Conservation (phyloP, 2,797 vertebrate genomes). For the Columba guinea region DNA sequence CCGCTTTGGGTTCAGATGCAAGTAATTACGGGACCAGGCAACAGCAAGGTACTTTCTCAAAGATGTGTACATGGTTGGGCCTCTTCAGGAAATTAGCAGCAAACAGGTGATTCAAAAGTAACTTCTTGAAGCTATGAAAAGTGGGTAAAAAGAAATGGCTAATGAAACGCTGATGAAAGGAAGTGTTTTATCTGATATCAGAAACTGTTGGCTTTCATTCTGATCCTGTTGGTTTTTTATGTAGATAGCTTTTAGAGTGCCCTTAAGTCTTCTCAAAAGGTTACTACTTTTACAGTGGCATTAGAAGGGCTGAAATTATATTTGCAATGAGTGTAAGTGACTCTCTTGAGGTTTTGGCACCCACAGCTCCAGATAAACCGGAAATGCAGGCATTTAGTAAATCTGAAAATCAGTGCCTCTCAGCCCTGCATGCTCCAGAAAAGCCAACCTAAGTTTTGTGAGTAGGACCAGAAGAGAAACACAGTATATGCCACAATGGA, state of each 20-base stretch:
- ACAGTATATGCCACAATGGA: not conserved
- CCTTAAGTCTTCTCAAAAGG: not conserved
- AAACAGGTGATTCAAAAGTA: not conserved
- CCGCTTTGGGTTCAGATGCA: not conserved
- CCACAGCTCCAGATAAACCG: constrained; percentile 11
- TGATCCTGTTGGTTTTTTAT: not conserved
- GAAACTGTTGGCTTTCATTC: not conserved
- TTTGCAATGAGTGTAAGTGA: constrained; percentile 12
- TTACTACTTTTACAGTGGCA: constrained; percentile 20
- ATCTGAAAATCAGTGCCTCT: constrained; percentile 16
- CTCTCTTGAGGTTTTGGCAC: constrained; percentile 48
- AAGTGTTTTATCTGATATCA: not conserved
- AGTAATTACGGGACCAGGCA: not conserved
- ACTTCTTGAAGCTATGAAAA: not conserved
- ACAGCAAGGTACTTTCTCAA: not conserved
- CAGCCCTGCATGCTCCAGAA: not conserved
- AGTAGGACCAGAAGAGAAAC: not conserved
- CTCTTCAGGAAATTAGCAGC: not conserved
- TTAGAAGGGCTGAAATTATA: constrained; percentile 8
- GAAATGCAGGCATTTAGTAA: constrained; percentile 15
- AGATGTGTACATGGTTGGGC: not conserved
- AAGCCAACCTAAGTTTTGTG: not conserved
- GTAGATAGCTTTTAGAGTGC: not conserved
- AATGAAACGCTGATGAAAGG: not conserved
- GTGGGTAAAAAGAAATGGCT: not conserved